phyloP scores from a whole-genome alignment of 2,113 vertebrate genomes.

The Melanerpes aurifrons region DNA sequence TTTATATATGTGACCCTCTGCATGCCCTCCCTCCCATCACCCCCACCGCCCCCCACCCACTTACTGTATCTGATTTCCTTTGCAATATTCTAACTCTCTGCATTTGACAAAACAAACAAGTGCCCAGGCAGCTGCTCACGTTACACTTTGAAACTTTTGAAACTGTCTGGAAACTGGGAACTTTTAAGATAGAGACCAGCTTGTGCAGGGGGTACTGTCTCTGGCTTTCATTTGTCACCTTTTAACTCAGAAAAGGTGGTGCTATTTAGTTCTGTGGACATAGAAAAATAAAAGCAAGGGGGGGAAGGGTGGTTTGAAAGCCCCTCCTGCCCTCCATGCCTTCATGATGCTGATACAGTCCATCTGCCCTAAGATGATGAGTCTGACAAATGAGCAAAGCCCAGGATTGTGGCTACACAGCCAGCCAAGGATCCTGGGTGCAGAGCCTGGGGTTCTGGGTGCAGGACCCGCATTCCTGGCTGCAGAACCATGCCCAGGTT shows the following conservation, averaged over 20 bases:
- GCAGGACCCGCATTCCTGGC: neutral
- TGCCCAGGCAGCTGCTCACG: conserved; percentile 28
- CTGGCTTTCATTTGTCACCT: neutral
- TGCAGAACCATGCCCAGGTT: neutral
- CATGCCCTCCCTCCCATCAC: neutral
- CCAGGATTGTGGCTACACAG: neutral
- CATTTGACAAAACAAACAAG: conserved; percentile 56
- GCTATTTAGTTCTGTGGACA: neutral
- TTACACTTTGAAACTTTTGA: conserved; percentile 33
- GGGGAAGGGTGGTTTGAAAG: neutral
- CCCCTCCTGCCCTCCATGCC: neutral
- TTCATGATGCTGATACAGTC: neutral
- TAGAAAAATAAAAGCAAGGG: neutral
- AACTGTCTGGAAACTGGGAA: conserved; percentile 34
- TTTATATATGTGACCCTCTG: neutral
- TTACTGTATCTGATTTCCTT: conserved; percentile 22
- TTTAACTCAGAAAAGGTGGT: neutral
- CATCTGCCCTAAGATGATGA: neutral
- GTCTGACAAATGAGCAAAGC: neutral
- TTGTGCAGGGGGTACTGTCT: neutral
- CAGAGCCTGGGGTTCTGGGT: neutral
- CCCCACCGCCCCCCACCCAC: neutral
- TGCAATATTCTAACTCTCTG: conserved; percentile 14
- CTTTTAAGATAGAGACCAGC: neutral
- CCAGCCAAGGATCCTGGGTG: neutral